Base-by-base conservation (phyloP, 2,113 vertebrate species). In the Nerophis lumbriciformis region DNA sequence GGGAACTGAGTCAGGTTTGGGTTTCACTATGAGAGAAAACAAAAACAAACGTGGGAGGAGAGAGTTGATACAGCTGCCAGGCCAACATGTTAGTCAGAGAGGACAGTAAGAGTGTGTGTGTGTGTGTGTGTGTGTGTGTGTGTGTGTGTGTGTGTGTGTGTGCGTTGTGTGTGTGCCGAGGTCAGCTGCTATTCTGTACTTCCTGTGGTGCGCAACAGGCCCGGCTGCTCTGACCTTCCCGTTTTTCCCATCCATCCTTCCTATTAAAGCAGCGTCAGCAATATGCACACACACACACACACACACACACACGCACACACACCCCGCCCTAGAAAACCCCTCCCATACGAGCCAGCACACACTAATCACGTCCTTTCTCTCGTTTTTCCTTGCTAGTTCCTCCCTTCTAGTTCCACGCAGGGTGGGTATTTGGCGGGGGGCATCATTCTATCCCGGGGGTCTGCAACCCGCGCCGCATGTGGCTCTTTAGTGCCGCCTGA, bases 51-150 rank as follows among this genome's bases (percentile, higher is more conserved):
- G 37, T 13, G 36, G 50, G 52, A 52, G n/a, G 62, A 60, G 58
- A 62, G 61, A 71, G 77, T 73, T 80, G 67, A 54, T 69, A 69
- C 75, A 80, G 75, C 60, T 79, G 74, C 38, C 59, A 56, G 56
- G 53, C 10, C 56, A 21, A 64, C 14, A 12, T 37, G 54, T 66
- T n/a, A 38, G 48, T 67, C 68, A 75, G 55, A 9, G 42, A 21
- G 50, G 47, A 53, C 54, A 8, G 55, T 59, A 14, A 35, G 51
- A 51, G 57, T 9, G 35, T 49, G 58, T 48, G 15, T 51, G 48
- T 37, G 19, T 14, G 21, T 14, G 36, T 38, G 52, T 48, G 38
- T 44, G 36, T 13, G 48, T 69, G 0, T 55, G 4, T 57, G 48
- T 63, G 59, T 44, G 53, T 47, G 48, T 63, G 58, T 64, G n/a